A percentile compares a stretch with the other conserved stretches of the same genome.
phyloP scores from a whole-genome alignment of 2,113 vertebrate species.

The Tragulus kanchil region DNA sequence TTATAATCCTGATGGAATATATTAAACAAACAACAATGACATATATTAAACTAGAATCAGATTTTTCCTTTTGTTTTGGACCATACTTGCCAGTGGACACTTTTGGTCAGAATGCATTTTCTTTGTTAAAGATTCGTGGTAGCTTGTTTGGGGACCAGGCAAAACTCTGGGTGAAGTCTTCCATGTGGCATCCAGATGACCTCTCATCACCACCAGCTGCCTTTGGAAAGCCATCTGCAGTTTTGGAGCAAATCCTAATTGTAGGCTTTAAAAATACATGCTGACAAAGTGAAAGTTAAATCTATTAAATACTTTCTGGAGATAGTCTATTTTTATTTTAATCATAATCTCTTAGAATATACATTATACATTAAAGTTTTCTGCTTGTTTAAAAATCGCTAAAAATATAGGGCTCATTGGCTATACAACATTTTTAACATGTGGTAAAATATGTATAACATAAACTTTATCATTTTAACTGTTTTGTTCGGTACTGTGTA shows the following conservation, averaged over 20 bases:
- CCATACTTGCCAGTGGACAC: slow-evolving; percentile 58
- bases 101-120: slow-evolving; percentile 77
- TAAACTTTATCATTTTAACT: not conserved
- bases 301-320: slow-evolving; percentile 3
- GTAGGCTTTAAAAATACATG: not conserved
- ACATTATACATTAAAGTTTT: not conserved
- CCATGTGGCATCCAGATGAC: slow-evolving; percentile 81
- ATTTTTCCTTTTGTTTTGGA: slow-evolving; percentile 25
- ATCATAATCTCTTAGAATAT: not conserved
- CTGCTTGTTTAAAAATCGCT: not conserved
- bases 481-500: not conserved
- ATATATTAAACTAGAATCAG: not conserved
- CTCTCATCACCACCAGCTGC: slow-evolving; percentile 16
- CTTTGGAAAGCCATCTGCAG: slow-evolving; percentile 44
- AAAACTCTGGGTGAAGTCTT: slow-evolving; percentile 62
- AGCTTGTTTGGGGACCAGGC: slow-evolving; percentile 69
- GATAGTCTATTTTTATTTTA: not conserved
- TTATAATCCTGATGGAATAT: not conserved
- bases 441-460: not conserved
- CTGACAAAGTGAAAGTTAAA: slow-evolving; percentile 41
- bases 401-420: not conserved
- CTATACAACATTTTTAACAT: not conserved
- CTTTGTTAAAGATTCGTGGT: slow-evolving; percentile 52
- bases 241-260: not conserved
- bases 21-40: not conserved